phyloP scores from a whole-genome alignment of 1,140 invertebrate genomes.

The Anastrepha ludens region DNA sequence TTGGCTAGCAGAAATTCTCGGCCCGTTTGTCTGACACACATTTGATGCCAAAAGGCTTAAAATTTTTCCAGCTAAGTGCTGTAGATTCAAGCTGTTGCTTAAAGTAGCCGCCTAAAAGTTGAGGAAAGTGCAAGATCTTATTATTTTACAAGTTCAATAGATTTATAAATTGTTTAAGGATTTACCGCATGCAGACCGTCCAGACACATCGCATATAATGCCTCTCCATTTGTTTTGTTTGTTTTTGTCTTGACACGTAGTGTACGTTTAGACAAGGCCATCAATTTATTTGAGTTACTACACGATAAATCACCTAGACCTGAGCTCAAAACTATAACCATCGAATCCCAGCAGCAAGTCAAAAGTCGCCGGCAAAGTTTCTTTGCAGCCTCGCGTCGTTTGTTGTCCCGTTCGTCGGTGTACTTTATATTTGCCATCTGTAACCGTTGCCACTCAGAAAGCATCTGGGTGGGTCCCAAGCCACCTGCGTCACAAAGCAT shows the following conservation, averaged over 20 bases:
- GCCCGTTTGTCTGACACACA: conserved; percentile 77
- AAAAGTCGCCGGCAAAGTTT: conserved; percentile 82
- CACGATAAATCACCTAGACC: conserved; percentile 81
- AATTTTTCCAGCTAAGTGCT: conserved; percentile 78
- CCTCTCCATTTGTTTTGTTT: conserved; percentile 80
- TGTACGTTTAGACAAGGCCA: conserved; percentile 77
- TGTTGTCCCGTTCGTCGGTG: conserved; percentile 78
- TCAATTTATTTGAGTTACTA: conserved; percentile 74
- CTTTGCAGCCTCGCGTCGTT: conserved; percentile 79
- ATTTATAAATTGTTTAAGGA: background rate
- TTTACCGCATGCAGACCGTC: conserved; percentile 91
- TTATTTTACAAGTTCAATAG: background rate
- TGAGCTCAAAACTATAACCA: conserved; percentile 89
- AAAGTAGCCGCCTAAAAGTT: conserved; percentile 80
- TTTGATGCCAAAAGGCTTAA: conserved; percentile 72
- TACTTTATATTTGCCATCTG: conserved; percentile 82
- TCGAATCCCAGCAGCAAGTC: conserved; percentile 92
- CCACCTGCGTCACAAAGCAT: conserved; percentile 86
- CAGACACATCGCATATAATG: conserved; percentile 87
- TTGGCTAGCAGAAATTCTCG: conserved; percentile 87
- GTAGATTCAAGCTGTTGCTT: conserved; percentile 85
- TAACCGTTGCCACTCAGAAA: conserved; percentile 89
- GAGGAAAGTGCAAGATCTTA: background rate
- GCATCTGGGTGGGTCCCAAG: conserved; percentile 84
- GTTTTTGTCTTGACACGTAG: conserved; percentile 76